Conservation (phyloP, 2,888 invertebrate species). For the Emesis furor region DNA sequence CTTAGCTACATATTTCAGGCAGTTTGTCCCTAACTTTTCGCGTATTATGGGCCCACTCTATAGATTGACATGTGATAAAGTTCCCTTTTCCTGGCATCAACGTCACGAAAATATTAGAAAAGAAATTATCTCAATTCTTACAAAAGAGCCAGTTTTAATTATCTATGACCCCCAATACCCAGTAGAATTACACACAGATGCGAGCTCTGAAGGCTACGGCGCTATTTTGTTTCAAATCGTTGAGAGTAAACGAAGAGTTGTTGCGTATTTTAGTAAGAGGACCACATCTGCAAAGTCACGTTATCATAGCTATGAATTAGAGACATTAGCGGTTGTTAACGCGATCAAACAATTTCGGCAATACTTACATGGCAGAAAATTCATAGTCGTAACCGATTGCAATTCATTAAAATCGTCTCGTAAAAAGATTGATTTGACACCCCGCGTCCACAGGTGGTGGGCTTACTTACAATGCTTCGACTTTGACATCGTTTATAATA, state of each 20-base stretch:
- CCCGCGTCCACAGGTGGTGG: conserved; percentile 77
- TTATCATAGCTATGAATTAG: conserved; percentile 1
- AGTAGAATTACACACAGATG: no score
- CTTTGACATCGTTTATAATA: conserved; percentile 62
- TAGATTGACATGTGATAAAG: no score
- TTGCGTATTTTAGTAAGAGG: conserved; percentile 48
- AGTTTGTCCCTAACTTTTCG: background rate
- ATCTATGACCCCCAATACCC: conserved; percentile 54
- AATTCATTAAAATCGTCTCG: conserved; percentile 75
- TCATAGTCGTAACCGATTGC: conserved; percentile 69
- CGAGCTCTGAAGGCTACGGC: conserved; percentile 30
- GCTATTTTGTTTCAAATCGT: conserved; percentile 47
- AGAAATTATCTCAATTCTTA: conserved; percentile 50
- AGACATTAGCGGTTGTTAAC: conserved; percentile 9
- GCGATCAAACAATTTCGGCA: conserved; percentile 37
- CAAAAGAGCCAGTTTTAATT: conserved; percentile 48
- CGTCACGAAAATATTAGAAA: conserved; percentile 32
- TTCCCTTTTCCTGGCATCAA: no score
- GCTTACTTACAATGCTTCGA: conserved; percentile 72
- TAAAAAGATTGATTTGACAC: conserved; percentile 70
- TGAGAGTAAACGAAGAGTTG: conserved; percentile 25
- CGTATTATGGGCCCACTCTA: background rate
- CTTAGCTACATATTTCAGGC: background rate
- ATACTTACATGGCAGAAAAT: conserved; percentile 63
- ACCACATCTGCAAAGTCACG: conserved; percentile 15